A percentile compares a stretch with the other conserved stretches of the same genome.
Evolutionary conservation across 2,113 vertebrate species (phyloP).

Genomic region (Myanophis thanlyinensis): DNA sequence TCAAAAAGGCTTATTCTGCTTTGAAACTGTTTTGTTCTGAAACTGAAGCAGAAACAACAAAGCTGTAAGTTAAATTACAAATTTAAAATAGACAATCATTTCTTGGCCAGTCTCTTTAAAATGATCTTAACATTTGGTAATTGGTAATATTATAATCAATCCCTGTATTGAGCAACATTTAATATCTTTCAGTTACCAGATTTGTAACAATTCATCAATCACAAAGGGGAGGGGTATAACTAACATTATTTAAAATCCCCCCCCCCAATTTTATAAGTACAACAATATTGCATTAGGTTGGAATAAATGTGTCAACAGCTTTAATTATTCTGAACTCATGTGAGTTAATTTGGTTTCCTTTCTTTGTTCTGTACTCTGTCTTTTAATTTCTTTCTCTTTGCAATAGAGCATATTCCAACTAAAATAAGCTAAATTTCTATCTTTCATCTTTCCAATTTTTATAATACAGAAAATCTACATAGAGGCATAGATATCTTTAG

Average conservation of each 20-base stretch:
- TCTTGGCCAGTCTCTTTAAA: background rate
- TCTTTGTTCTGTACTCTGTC: background rate
- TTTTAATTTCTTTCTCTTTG: background rate
- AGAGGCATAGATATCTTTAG: background rate
- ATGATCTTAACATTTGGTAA: background rate
- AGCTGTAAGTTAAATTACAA: background rate
- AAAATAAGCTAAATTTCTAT: background rate
- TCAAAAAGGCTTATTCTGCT: background rate
- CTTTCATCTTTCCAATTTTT: background rate
- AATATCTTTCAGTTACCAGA: no score
- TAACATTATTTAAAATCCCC: background rate
- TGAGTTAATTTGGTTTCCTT: background rate
- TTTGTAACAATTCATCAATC: background rate
- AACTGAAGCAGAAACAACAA: background rate
- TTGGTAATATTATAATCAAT: background rate
- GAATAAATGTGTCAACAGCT: background rate
- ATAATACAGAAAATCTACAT: background rate
- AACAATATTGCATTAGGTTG: background rate
- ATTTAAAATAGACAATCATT: background rate
- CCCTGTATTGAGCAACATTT: background rate
- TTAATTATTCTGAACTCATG: background rate
- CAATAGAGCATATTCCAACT: background rate
- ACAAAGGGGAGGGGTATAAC: background rate
- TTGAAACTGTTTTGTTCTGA: background rate
- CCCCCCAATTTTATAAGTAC: background rate